phyloP scores from a whole-genome alignment of 2,797 vertebrate species.

The Eospalax fontanierii region DNA sequence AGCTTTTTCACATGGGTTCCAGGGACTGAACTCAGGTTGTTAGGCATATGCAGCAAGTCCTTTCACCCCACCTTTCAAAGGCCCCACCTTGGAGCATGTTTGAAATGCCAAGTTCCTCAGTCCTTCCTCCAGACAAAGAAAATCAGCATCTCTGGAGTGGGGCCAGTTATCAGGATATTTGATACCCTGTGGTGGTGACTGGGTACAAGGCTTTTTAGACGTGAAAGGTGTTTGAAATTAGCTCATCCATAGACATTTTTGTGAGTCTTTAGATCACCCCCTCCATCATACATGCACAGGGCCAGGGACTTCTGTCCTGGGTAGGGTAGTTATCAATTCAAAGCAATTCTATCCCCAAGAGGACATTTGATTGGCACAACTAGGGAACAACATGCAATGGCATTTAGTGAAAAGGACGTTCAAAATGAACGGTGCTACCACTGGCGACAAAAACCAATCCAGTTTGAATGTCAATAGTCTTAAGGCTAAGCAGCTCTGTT shows the following conservation, averaged over 20 bases:
- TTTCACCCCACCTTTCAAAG: too few species aligned
- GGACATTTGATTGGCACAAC: neutral
- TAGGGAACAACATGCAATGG: neutral
- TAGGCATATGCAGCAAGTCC: neutral
- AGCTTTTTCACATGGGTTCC: neutral
- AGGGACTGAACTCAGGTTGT: neutral
- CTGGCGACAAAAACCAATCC: neutral
- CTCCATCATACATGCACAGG: neutral
- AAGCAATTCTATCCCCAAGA: neutral
- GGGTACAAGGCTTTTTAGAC: neutral
- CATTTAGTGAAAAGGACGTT: neutral
- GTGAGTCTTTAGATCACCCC: neutral
- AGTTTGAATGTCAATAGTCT: neutral
- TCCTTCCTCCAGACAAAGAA: neutral
- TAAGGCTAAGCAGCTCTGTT: neutral
- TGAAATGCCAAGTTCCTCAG: neutral
- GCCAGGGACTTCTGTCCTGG: neutral
- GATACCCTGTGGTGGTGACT: neutral
- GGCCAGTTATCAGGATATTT: neutral
- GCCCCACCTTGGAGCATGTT: neutral
- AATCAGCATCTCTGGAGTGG: neutral
- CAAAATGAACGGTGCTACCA: neutral
- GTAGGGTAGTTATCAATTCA: neutral
- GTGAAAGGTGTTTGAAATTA: constrained; percentile 31
- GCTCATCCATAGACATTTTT: neutral